Base-by-base conservation (phyloP, 1,140 invertebrate species). In the Homalodisca vitripennis region DNA sequence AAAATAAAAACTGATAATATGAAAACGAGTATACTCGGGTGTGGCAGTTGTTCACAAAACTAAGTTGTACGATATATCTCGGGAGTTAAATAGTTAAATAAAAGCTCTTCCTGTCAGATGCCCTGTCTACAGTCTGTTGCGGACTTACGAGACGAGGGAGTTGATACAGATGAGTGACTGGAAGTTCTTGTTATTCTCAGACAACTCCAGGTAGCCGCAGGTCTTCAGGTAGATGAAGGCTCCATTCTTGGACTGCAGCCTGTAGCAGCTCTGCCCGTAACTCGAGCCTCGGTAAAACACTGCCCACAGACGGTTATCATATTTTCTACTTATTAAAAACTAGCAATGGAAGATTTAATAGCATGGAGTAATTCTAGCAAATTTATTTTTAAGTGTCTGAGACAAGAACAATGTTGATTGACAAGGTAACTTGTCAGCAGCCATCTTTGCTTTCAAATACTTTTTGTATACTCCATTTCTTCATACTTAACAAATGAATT, bases 121-220 rank as follows among this genome's bases (percentile, higher is more conserved):
- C n/a, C n/a, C n/a, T n/a, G n/a, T n/a, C n/a, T n/a, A n/a, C n/a
- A n/a, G n/a, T n/a, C n/a, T n/a, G n/a, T n/a, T n/a, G n/a, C n/a
- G n/a, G n/a, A 81, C 84, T 81, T 80, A 87, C 85, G 84, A 81
- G 0, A 94, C 83, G n/a, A 93, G 81, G 0, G 89, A 91, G 76
- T 94, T 95, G 62, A 92, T 85, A 76, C 93, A 95, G 13, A 94
- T 85, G 74, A 95, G 94, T 20, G 90, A 92, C 69, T 88, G 87
- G 0, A 93, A 88, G 48, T 85, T 85, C 67, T 90, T 86, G 0
- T 88, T 86, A 26, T 82, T 82, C 72, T 85, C 82, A 71, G 93
- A 88, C 24, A 90, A 86, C 73, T 94, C 92, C 2, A 95, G 80
- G 70, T 85, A 90, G 2, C 93, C 93, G 47, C 87, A 84, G 1